phyloP scores from a whole-genome alignment of 1,140 invertebrate species.

The Hyles euphorbiae region DNA sequence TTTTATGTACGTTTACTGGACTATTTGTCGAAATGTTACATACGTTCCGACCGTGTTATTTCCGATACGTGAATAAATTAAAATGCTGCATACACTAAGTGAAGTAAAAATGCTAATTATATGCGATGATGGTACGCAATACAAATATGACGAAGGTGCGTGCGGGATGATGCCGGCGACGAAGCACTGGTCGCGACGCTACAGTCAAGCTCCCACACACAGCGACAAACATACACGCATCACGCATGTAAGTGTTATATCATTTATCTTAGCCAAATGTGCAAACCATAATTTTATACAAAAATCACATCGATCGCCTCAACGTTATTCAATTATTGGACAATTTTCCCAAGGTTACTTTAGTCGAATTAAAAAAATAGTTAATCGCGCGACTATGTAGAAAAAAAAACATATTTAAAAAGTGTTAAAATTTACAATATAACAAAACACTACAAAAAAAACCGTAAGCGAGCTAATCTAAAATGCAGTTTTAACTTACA shows the following conservation, averaged over 20 bases:
- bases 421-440: conserved; percentile 69
- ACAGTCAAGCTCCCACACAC: too few species aligned
- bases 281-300: conserved; percentile 18
- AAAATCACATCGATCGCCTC: conserved; percentile 29
- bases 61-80: conserved; percentile 28
- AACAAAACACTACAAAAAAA: conserved; percentile 66
- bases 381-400: conserved; percentile 61
- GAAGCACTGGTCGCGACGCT: too few species aligned
- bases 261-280: conserved; percentile 23
- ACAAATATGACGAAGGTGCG: conserved; percentile 29
- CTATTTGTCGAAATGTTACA: conserved; percentile 4
- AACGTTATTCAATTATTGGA: conserved; percentile 46
- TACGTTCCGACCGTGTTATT: conserved; percentile 3
- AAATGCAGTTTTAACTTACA: conserved; percentile 51
- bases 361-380: conserved; percentile 38
- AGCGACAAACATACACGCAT: too few species aligned
- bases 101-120: conserved; percentile 38
- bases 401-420: conserved; percentile 53
- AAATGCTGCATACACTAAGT: conserved; percentile 39
- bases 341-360: conserved; percentile 31
- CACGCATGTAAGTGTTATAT: conserved; percentile 3
- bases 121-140: conserved; percentile 31
- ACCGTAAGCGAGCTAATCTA: conserved; percentile 66
- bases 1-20: conserved; percentile 24
- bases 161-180: conserved; percentile 11